Evolutionary conservation across 2,797 vertebrate species (phyloP).

Genomic region (Sus cebifrons): DNA sequence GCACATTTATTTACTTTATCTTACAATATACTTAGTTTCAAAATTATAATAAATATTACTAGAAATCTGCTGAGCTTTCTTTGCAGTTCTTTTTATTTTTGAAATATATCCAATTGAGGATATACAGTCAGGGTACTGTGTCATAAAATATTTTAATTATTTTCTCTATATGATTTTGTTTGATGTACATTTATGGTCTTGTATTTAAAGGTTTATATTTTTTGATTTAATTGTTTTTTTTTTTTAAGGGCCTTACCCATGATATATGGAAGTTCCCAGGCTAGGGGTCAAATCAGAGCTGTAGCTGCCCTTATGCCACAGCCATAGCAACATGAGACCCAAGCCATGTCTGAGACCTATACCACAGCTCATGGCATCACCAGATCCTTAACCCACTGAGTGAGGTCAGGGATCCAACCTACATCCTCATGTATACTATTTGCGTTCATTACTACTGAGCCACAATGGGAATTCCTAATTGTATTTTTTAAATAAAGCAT

Average conservation of each 20-base stretch:
- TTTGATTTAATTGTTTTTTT: background rate
- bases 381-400: no score
- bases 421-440: no score
- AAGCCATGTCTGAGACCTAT: no score
- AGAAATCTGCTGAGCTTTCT: background rate
- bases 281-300: no score
- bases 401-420: no score
- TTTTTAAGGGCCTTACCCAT: no score
- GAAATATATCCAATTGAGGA: background rate
- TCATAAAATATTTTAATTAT: slow-evolving; percentile 39
- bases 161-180: background rate
- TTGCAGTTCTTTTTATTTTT: slow-evolving; percentile 45
- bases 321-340: no score
- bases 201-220: background rate
- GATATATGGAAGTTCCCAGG: no score
- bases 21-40: background rate
- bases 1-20: slow-evolving; percentile 1
- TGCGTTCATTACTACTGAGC: no score
- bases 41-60: slow-evolving; percentile 45
- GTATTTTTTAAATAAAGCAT: background rate
- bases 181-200: background rate
- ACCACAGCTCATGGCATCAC: no score
- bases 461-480: no score
- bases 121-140: background rate
- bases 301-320: no score